Evolutionary conservation across 2,888 invertebrate species (phyloP).

Genomic region (Anthrax anthrax): DNA sequence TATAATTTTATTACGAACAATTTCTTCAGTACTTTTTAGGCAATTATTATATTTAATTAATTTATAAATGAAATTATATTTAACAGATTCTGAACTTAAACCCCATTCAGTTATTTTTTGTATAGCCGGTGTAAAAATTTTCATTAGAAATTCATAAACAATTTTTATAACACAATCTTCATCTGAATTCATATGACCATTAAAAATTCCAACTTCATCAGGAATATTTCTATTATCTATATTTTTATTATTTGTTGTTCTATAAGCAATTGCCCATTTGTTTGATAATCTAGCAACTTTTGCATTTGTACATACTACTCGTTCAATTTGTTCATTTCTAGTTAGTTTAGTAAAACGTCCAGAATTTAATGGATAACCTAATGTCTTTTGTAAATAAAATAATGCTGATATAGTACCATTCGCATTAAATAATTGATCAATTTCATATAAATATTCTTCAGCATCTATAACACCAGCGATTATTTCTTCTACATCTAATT

Average conservation of each 20-base stretch:
- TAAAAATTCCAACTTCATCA: slow-evolving; percentile 29
- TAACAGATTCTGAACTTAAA: slow-evolving; percentile 34
- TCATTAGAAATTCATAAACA: slow-evolving; percentile 6
- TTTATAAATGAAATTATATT: slow-evolving; percentile 42
- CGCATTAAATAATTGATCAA: slow-evolving; percentile 47
- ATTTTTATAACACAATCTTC: background rate
- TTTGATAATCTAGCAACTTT: background rate
- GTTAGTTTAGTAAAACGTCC: slow-evolving; percentile 18
- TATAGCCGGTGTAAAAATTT: slow-evolving; percentile 35
- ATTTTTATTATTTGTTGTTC: slow-evolving; percentile 33
- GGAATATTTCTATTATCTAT: slow-evolving; percentile 52
- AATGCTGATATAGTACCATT: slow-evolving; percentile 47
- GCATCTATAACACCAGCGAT: slow-evolving; percentile 59
- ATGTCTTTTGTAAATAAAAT: slow-evolving; percentile 47
- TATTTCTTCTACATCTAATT: slow-evolving; percentile 49
- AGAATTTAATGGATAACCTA: slow-evolving; percentile 40
- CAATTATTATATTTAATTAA: slow-evolving; percentile 38
- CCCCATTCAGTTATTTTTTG: slow-evolving; percentile 40
- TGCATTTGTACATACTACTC: background rate
- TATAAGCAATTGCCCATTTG: background rate
- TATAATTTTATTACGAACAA: slow-evolving; percentile 45
- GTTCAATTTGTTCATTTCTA: background rate
- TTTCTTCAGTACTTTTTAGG: slow-evolving; percentile 46
- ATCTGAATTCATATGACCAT: slow-evolving; percentile 8
- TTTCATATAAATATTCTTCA: slow-evolving; percentile 42